These are phyloP conservation scores for Vombatus ursinus DNA, from an alignment of 2,113 vertebrate genomes.

Conservation along the genomic window DNA sequence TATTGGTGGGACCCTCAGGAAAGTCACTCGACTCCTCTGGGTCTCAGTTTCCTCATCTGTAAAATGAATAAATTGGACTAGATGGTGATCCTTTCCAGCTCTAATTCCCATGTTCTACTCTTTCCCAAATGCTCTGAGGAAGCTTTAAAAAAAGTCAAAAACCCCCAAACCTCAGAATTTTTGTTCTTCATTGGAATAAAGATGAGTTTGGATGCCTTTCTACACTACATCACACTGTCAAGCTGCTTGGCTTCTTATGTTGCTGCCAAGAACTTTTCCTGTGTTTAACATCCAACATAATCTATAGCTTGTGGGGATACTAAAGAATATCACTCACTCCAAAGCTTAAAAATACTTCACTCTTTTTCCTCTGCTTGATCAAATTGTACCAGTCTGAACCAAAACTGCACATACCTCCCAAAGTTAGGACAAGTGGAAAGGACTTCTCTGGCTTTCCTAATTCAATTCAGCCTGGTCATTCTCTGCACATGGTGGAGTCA, in stretches of 20 bases:
- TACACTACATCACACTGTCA: not conserved
- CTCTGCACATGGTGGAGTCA: not conserved
- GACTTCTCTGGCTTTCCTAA: not conserved
- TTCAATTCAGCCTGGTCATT: slow-evolving; percentile 34
- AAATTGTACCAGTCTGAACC: slow-evolving; percentile 37
- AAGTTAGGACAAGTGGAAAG: slow-evolving; percentile 20
- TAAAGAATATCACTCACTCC: slow-evolving; percentile 32
- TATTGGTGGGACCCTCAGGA: not conserved
- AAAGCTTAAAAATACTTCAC: slow-evolving; percentile 50
- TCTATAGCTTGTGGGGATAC: slow-evolving; percentile 7
- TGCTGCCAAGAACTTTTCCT: slow-evolving; percentile 23
- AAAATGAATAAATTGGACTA: not conserved
- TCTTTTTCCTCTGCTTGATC: slow-evolving; percentile 49
- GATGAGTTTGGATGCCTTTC: slow-evolving; percentile 20
- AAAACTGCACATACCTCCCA: slow-evolving; percentile 21
- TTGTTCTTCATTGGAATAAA: not conserved
- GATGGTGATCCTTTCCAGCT: not conserved
- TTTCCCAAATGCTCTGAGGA: not conserved
- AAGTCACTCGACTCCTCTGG: not conserved
- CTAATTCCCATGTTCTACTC: not conserved
- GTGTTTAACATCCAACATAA: not conserved
- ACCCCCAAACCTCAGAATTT: not conserved
- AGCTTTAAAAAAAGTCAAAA: not conserved
- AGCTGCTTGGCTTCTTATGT: not conserved
- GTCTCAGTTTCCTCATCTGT: not conserved